phyloP scores from a whole-genome alignment of 2,797 vertebrate genomes.

The Acanthornis magna region DNA sequence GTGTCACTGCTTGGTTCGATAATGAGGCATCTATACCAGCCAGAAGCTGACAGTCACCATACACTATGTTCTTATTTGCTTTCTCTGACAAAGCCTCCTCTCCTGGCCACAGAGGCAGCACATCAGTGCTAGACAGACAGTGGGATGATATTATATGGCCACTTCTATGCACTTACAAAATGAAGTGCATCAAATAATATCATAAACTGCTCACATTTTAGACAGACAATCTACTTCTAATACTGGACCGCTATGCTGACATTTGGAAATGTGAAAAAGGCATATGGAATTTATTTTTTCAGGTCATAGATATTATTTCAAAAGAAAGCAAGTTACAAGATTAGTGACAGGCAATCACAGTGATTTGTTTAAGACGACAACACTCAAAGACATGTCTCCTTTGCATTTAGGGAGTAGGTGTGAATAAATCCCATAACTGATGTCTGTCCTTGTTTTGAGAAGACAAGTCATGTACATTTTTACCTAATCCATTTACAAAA shows the following conservation, averaged over 20 bases:
- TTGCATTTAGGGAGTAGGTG: neutral
- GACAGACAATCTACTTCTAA: neutral
- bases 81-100: neutral
- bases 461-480: neutral
- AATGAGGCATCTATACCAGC: neutral
- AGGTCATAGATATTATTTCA: neutral
- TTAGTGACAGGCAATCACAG: neutral
- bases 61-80: neutral
- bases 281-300: neutral
- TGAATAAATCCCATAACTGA: neutral
- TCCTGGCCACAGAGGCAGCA: neutral
- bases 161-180: neutral
- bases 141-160: rapidly evolving
- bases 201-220: neutral
- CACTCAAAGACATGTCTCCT: neutral
- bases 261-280: neutral
- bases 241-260: neutral
- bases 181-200: neutral
- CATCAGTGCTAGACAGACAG: neutral
- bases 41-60: neutral
- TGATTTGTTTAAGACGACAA: neutral
- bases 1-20: neutral
- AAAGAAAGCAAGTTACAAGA: neutral
- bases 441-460: neutral
- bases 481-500: neutral